These are phyloP conservation scores for Conus ventricosus DNA, from an alignment of 1,140 invertebrate species.

Conservation along the genomic window DNA sequence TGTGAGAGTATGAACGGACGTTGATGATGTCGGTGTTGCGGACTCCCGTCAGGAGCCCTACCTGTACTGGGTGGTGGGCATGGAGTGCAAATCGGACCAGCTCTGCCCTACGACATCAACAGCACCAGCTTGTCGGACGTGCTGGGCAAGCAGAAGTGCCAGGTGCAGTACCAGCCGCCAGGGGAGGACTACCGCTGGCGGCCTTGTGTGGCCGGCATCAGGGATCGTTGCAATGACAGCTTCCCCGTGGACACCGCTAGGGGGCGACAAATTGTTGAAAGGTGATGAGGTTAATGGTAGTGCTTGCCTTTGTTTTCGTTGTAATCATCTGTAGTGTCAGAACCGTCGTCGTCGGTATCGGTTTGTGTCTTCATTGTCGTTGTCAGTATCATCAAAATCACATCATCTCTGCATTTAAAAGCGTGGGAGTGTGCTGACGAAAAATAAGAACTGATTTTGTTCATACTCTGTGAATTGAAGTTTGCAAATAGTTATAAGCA, in stretches of 20 bases:
- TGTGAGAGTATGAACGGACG: too few relatives aligned
- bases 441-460: too few relatives aligned
- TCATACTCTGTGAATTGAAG: too few relatives aligned
- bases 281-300: not conserved
- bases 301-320: too few relatives aligned
- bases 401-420: too few relatives aligned
- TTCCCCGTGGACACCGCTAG: not conserved
- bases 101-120: conserved; percentile 7
- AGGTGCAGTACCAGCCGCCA: not conserved
- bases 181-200: not conserved
- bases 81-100: not conserved
- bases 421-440: too few relatives aligned
- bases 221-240: not conserved
- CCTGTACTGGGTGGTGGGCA: conserved; percentile 1
- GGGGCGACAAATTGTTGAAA: not conserved
- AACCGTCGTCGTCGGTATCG: too few relatives aligned
- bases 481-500: too few relatives aligned
- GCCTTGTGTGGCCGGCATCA: not conserved
- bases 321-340: too few relatives aligned
- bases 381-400: too few relatives aligned
- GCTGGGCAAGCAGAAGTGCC: not conserved
- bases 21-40: not conserved
- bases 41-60: conserved; percentile 4
- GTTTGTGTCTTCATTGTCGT: too few relatives aligned
- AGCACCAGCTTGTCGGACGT: not conserved